These are phyloP conservation scores for Heliconius himera DNA, from an alignment of 1,140 invertebrate genomes.

Conservation along the genomic window DNA sequence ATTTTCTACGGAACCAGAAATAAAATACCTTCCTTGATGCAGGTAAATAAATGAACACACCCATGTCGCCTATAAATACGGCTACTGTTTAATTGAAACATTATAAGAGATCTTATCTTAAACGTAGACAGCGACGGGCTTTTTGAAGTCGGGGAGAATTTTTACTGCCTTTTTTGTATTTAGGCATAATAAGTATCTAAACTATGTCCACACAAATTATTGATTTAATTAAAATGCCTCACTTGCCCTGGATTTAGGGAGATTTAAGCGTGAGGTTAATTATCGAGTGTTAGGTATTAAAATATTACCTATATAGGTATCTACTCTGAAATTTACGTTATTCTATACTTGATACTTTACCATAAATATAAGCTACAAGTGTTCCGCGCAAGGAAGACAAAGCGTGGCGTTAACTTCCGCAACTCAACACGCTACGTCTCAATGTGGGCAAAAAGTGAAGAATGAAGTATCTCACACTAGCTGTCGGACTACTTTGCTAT, in stretches of 20 bases:
- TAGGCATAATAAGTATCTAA: conserved; percentile 15
- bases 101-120: conserved; percentile 69
- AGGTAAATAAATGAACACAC: conserved; percentile 64
- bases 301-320: not conserved
- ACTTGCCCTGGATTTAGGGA: not conserved
- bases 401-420: no score
- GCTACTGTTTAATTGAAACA: conserved; percentile 78
- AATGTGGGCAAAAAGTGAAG: no score
- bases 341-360: not conserved
- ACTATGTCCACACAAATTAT: conserved; percentile 27
- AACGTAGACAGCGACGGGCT: conserved; percentile 48
- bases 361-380: not conserved
- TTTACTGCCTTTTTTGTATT: conserved; percentile 34
- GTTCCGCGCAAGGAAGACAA: no score
- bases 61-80: conserved; percentile 68
- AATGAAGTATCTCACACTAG: no score
- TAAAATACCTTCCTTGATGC: conserved; percentile 19
- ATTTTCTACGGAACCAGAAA: conserved; percentile 28
- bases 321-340: not conserved
- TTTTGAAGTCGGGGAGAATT: conserved; percentile 49
- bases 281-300: not conserved
- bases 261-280: conserved; percentile 4
- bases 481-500: no score
- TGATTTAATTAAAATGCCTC: conserved; percentile 30
- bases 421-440: no score